Base-by-base conservation (phyloP, 2,888 invertebrate genomes). In the Drosophila affinis region DNA sequence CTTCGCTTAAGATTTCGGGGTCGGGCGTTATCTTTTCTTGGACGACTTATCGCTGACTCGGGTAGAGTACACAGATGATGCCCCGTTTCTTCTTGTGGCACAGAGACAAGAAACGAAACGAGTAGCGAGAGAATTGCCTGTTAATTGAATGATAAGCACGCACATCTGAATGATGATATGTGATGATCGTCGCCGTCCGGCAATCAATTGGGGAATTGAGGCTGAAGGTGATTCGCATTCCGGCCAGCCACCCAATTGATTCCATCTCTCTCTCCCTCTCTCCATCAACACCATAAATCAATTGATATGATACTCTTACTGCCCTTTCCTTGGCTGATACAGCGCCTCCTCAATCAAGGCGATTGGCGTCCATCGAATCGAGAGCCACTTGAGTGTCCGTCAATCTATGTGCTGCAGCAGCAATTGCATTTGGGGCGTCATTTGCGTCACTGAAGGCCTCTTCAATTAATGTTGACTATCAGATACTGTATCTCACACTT, bases 141-240 rank as follows among this genome's bases (percentile, higher is more conserved):
- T 62, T 54, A 67, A 67, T 67, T 71, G 72, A 67, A 67, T 67
- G 67, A 67, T 67, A 67, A 67, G 64, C 46, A 32, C 58, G 47
- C 21, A n/a, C 57, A 54, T 69, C 57, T 45, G 24, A 21, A 27
- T 34, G 24, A n/a, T 32, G 18, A 44, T 46, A 53, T 52, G 39
- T 46, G 57, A 57, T 47, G 39, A 60, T 52, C 24, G 60, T 24
- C 17, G 54, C 18, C 51, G 55, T 27, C 48, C 57, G 60, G 53
- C 46, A 32, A 49, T 39, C 39, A 39, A 45, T 52, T 59, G 63
- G 62, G 29, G 27, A 89, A 83, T 89, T 89, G 88, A 74, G 68
- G 49, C 86, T 81, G 88, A 83, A 83, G 83, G 83, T 83, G 76
- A 88, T 69, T 71, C 78, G 56, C 45, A 62, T 63, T 45, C 46